Conservation (phyloP, 2,888 invertebrate species). For the Dimorphilus gyrociliatus region DNA sequence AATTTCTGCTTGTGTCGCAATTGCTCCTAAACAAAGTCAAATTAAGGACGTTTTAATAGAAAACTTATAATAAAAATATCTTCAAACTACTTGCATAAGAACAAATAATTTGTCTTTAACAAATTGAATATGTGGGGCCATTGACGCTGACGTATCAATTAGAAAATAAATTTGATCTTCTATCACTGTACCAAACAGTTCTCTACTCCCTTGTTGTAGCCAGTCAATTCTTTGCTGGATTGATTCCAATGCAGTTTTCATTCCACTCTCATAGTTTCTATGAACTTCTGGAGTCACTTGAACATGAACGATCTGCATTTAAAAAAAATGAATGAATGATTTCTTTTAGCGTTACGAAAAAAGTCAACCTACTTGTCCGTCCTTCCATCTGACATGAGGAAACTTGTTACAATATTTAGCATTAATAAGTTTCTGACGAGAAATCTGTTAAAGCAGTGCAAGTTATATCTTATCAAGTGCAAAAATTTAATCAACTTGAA, state of each 20-base stretch:
- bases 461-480: no score
- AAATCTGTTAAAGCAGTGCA: slow-evolving; percentile 17
- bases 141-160: slow-evolving; percentile 35
- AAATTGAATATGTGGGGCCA: slow-evolving; percentile 33
- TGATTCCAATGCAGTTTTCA: slow-evolving; percentile 22
- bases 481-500: no score
- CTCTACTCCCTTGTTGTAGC: slow-evolving; percentile 35
- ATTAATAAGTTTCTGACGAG: slow-evolving; percentile 28
- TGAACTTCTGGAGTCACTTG: slow-evolving; percentile 36
- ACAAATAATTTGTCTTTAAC: slow-evolving; percentile 34
- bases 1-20: slow-evolving; percentile 34
- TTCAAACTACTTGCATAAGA: slow-evolving; percentile 28
- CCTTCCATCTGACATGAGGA: slow-evolving; percentile 34
- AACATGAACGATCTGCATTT: slow-evolving; percentile 29
- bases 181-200: slow-evolving; percentile 36
- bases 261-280: slow-evolving; percentile 25
- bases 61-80: slow-evolving; percentile 1
- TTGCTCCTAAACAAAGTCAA: slow-evolving; percentile 26
- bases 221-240: slow-evolving; percentile 34
- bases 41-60: no score
- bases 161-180: slow-evolving; percentile 35
- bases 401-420: slow-evolving; percentile 36
- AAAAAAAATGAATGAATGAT: no score
- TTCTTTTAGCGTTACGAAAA: no score
- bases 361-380: slow-evolving; percentile 33